These are phyloP conservation scores for Coelogynopora nodosa DNA, from an alignment of 2,888 invertebrate species.

Conservation along the genomic window DNA sequence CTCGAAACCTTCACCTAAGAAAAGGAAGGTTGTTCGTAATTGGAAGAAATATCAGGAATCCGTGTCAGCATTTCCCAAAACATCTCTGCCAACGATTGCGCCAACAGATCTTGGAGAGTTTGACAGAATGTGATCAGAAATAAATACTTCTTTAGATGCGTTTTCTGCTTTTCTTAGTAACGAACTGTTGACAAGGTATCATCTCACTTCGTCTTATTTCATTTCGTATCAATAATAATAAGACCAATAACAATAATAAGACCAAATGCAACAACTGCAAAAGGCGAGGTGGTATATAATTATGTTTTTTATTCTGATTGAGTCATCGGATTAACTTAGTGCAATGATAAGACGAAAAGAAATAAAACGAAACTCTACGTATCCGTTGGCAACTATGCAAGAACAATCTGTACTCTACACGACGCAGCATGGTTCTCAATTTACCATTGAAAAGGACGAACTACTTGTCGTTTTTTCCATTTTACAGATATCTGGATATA, in stretches of 20 bases:
- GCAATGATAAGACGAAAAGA: too few species aligned
- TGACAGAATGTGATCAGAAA: neutral
- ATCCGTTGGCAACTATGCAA: neutral
- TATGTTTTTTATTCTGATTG: too few species aligned
- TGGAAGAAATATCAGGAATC: neutral
- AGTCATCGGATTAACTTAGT: too few species aligned
- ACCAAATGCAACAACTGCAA: too few species aligned
- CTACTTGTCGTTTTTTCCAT: slow-evolving; percentile 40
- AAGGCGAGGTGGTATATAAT: too few species aligned
- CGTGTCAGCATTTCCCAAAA: neutral
- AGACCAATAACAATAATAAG: too few species aligned
- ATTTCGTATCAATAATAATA: too few species aligned
- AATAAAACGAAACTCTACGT: too few species aligned
- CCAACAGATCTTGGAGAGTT: neutral
- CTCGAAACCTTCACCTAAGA: neutral
- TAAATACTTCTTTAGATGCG: neutral
- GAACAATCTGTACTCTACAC: neutral
- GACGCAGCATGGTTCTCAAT: neutral
- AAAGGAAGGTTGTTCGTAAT: neutral
- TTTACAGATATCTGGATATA: slow-evolving; percentile 46
- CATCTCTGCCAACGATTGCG: neutral
- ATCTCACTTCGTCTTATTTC: too few species aligned
- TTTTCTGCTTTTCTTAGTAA: neutral
- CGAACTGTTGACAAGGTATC: neutral
- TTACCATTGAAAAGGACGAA: slow-evolving; percentile 7